These are phyloP conservation scores for Gasterosteus aculeatus DNA, from an alignment of 2,113 vertebrate species.

Conservation along the genomic window DNA sequence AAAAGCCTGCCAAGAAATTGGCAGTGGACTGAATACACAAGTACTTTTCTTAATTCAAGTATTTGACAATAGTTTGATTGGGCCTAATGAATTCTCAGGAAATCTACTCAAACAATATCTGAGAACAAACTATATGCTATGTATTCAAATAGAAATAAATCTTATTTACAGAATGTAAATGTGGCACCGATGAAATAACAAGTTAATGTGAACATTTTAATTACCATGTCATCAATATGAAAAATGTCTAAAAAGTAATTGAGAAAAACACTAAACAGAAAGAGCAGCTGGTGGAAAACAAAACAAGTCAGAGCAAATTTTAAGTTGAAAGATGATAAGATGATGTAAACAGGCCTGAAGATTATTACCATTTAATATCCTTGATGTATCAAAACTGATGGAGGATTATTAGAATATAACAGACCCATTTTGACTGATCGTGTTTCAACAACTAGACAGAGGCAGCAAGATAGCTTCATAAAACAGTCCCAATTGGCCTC, in stretches of 20 bases:
- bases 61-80: background rate
- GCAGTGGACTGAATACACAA: constrained; percentile 19
- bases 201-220: background rate
- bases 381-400: background rate
- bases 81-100: background rate
- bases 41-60: background rate
- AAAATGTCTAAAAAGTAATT: background rate
- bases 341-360: background rate
- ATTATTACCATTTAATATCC: background rate
- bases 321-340: background rate
- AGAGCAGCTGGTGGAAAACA: background rate
- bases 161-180: background rate
- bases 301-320: background rate
- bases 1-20: constrained; percentile 24
- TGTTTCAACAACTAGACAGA: background rate
- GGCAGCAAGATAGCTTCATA: background rate
- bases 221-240: background rate
- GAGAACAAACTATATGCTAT: background rate
- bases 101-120: background rate
- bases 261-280: background rate
- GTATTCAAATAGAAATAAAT: background rate
- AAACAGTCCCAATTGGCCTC: background rate
- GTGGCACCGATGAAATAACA: background rate
- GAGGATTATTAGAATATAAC: background rate
- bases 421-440: background rate